Percentiles rank a stretch among this genome's conserved stretches.
Evolutionary conservation across 2,888 invertebrate species (phyloP).

Genomic region (Andrena dorsata): DNA sequence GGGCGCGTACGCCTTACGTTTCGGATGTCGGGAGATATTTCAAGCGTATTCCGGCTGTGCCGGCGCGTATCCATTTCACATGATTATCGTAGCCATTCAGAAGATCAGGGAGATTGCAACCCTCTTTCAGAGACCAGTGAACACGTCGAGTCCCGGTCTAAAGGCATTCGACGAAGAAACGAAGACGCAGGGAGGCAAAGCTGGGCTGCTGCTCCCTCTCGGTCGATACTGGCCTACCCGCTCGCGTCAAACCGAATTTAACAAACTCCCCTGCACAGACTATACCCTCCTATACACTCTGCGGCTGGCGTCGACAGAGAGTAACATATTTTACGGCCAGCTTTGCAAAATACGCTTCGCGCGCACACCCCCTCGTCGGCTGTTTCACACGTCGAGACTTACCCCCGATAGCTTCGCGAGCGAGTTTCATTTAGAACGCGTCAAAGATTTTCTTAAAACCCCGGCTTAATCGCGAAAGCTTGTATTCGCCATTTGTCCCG

Average conservation of each 20-base stretch:
- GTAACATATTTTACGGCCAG: slow-evolving; percentile 35
- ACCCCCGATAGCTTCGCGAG: not conserved
- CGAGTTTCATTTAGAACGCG: not conserved
- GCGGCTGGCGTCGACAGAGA: slow-evolving; percentile 19
- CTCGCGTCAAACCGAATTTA: slow-evolving; percentile 73
- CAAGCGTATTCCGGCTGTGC: slow-evolving; percentile 14
- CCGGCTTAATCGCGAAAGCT: not conserved
- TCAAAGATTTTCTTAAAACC: too few relatives aligned
- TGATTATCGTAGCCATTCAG: slow-evolving; percentile 58
- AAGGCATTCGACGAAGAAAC: slow-evolving; percentile 47
- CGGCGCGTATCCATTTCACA: slow-evolving; percentile 49
- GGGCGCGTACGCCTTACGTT: not conserved
- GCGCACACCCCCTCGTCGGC: slow-evolving; percentile 7
- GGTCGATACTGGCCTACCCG: slow-evolving; percentile 47
- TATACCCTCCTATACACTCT: not conserved
- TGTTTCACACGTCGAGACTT: slow-evolving; percentile 5
- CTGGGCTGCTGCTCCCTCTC: slow-evolving; percentile 24
- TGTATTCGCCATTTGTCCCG: not conserved
- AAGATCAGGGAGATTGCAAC: slow-evolving; percentile 38
- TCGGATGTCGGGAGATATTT: slow-evolving; percentile 23
- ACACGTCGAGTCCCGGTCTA: slow-evolving; percentile 51
- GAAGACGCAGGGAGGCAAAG: slow-evolving; percentile 30
- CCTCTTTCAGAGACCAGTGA: slow-evolving; percentile 53
- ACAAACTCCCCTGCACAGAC: slow-evolving; percentile 54
- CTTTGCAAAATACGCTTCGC: slow-evolving; percentile 21